phyloP scores from a whole-genome alignment of 1,140 invertebrate species.

The Calosoma granatense region DNA sequence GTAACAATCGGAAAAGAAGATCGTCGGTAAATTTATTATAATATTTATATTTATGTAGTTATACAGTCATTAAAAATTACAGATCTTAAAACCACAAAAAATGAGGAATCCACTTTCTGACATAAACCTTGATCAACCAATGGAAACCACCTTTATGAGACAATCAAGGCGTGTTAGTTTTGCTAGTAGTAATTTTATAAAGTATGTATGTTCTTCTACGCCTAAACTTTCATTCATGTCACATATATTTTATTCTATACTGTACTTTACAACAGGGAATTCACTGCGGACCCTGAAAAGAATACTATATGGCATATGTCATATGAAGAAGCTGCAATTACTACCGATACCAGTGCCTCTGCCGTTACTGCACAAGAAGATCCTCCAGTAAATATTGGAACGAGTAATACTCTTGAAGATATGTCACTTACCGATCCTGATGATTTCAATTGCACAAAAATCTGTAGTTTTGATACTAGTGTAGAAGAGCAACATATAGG shows the following conservation, averaged over 20 bases:
- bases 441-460: conserved; percentile 2
- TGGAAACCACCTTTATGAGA: neutral
- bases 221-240: too few species aligned
- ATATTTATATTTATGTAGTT: neutral
- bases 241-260: neutral
- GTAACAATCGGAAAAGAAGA: neutral
- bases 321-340: conserved; percentile 3
- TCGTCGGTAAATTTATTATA: neutral
- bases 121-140: neutral
- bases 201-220: neutral
- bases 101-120: neutral
- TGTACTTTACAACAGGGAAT: neutral
- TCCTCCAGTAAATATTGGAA: neutral
- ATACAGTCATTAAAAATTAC: neutral
- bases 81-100: neutral
- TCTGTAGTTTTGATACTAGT: neutral
- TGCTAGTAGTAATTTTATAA: conserved; percentile 1
- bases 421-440: neutral
- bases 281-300: neutral
- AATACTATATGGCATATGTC: neutral
- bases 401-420: too few species aligned
- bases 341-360: too few species aligned
- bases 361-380: neutral
- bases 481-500: neutral
- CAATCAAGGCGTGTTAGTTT: conserved; percentile 1